Conservation (phyloP, 2,888 invertebrate species). For the Xanthia togata region DNA sequence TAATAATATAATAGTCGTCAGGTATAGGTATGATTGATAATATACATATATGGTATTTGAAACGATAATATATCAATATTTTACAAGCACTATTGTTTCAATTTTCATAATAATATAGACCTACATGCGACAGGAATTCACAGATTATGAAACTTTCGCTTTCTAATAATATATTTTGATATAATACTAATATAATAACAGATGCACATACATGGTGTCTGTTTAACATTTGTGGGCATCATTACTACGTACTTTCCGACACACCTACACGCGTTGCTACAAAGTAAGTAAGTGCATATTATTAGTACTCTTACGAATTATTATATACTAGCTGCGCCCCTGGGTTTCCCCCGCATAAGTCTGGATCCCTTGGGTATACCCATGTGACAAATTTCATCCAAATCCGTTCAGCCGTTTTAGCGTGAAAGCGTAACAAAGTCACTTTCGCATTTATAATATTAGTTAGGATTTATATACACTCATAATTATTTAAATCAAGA, state of each 20-base stretch:
- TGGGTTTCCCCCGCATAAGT: too few relatives aligned
- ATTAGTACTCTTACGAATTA: not conserved
- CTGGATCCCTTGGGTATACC: too few relatives aligned
- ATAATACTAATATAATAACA: not conserved
- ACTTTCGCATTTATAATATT: too few relatives aligned
- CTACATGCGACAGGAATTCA: not conserved
- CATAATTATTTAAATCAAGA: not conserved
- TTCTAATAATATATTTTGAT: constrained; percentile 4
- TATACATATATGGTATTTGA: too few relatives aligned
- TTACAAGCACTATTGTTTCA: constrained; percentile 16
- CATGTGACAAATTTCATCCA: too few relatives aligned
- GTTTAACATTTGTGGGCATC: not conserved
- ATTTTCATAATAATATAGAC: constrained; percentile 27
- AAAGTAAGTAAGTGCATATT: not conserved
- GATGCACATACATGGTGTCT: not conserved
- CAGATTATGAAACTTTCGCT: constrained; percentile 3
- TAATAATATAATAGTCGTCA: not conserved
- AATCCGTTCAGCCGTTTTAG: too few relatives aligned
- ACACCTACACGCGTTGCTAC: not conserved
- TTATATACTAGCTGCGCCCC: not conserved
- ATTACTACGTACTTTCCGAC: not conserved
- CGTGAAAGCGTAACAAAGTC: too few relatives aligned
- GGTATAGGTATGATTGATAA: too few relatives aligned
- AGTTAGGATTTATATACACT: not conserved
- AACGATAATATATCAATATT: constrained; percentile 7